Conservation (phyloP, 2,113 vertebrate species). For the Alectura lathami region DNA sequence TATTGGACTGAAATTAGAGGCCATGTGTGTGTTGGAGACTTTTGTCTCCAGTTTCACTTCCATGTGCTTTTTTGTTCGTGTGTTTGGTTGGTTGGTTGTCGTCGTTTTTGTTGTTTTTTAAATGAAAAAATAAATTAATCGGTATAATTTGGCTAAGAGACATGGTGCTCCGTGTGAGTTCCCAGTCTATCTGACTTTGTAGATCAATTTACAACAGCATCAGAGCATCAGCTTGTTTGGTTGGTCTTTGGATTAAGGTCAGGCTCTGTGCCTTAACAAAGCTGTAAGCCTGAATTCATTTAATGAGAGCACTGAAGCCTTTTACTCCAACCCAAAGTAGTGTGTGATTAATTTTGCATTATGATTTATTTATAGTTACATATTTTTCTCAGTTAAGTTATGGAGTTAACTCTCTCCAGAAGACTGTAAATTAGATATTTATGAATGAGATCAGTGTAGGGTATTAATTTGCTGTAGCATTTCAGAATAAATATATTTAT, state of each 20-base stretch:
- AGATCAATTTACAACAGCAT: neutral
- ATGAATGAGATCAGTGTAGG: neutral
- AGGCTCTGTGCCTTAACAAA: neutral
- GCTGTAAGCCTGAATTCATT: neutral
- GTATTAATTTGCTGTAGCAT: conserved; percentile 6
- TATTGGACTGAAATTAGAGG: neutral
- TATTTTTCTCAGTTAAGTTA: conserved; percentile 8
- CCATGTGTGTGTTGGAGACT: neutral
- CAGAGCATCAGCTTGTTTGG: neutral
- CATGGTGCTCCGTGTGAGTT: fast-evolving
- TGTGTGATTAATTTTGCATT: neutral
- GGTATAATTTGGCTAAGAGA: neutral
- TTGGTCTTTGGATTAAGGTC: neutral
- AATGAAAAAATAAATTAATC: neutral
- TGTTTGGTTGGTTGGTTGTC: neutral
- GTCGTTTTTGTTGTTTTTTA: neutral
- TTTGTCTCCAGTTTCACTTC: neutral
- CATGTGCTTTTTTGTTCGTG: neutral
- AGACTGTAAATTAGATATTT: conserved; percentile 29
- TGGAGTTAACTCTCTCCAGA: neutral
- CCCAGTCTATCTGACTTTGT: neutral
- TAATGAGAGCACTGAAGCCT: neutral
- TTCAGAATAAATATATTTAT: conserved; percentile 13
- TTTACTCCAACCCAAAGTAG: neutral
- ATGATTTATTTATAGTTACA: conserved; percentile 22